phyloP scores from a whole-genome alignment of 2,888 invertebrate genomes.

The Eupeodes luniger region DNA sequence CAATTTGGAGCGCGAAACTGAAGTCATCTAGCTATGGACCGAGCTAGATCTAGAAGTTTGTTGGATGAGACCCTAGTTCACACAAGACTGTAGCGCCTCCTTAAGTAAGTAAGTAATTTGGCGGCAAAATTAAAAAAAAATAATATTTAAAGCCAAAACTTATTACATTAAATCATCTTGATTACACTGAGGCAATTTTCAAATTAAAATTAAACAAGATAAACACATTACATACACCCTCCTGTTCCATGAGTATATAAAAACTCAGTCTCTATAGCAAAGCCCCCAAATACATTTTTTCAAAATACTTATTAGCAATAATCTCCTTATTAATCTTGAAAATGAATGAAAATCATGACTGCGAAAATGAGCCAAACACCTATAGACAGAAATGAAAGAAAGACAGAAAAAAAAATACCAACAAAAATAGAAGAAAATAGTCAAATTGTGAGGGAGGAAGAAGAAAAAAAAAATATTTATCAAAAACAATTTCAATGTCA shows the following conservation, averaged over 20 bases:
- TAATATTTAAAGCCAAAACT: too few relatives aligned
- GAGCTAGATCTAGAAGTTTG: too few relatives aligned
- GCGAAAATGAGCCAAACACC: slow-evolving; percentile 3
- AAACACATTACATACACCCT: not conserved
- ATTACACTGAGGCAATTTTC: too few relatives aligned
- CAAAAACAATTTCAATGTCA: slow-evolving; percentile 54
- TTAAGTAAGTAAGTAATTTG: too few relatives aligned
- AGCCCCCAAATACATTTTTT: not conserved
- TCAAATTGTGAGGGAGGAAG: not conserved
- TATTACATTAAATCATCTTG: too few relatives aligned
- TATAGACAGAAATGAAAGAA: not conserved
- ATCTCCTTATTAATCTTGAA: slow-evolving; percentile 20
- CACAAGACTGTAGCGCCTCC: too few relatives aligned
- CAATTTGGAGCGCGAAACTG: too few relatives aligned
- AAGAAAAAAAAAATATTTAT: slow-evolving; percentile 28
- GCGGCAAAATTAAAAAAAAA: too few relatives aligned
- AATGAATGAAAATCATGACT: slow-evolving; percentile 6
- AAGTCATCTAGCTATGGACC: too few relatives aligned
- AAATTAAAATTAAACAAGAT: too few relatives aligned
- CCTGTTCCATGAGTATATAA: not conserved
- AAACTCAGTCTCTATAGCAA: not conserved
- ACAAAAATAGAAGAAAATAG: not conserved
- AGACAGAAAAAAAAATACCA: not conserved
- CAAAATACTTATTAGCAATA: slow-evolving; percentile 7
- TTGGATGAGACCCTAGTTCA: too few relatives aligned